A percentile compares a stretch with the other conserved stretches of the same genome.
Evolutionary conservation across 2,113 vertebrate species (phyloP).

Genomic region (Poicephalus gulielmi): DNA sequence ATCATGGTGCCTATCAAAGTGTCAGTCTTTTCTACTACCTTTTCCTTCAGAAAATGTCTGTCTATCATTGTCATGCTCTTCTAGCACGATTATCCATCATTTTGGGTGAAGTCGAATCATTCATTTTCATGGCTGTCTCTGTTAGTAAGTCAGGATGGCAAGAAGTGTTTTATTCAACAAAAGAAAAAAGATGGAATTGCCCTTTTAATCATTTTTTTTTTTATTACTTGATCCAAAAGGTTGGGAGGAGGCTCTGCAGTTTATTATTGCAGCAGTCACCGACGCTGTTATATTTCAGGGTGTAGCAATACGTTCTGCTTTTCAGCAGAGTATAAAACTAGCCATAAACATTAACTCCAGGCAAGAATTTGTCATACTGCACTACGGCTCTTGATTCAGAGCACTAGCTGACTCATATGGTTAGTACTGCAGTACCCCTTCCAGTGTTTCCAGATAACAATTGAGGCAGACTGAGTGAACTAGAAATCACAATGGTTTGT

Average conservation of each 20-base stretch:
- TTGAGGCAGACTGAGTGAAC: not conserved
- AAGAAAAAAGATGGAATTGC: slow-evolving; percentile 41
- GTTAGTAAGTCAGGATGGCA: not conserved
- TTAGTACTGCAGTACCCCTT: not conserved
- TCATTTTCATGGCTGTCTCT: slow-evolving; percentile 44
- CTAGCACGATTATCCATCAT: slow-evolving; percentile 56
- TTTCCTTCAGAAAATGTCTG: slow-evolving; percentile 49
- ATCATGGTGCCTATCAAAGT: slow-evolving; percentile 57
- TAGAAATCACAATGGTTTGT: not conserved
- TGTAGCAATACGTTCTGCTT: slow-evolving; percentile 37
- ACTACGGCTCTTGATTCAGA: not conserved
- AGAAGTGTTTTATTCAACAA: slow-evolving; percentile 11
- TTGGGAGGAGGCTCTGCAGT: slow-evolving; percentile 28
- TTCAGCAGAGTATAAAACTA: slow-evolving; percentile 54
- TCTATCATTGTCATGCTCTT: slow-evolving; percentile 53
- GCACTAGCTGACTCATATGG: not conserved
- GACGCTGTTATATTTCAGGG: slow-evolving; percentile 26
- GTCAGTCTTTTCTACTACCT: slow-evolving; percentile 52
- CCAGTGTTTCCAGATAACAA: not conserved
- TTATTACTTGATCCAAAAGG: slow-evolving; percentile 61
- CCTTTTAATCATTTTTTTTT: slow-evolving; percentile 57
- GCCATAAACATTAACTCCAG: slow-evolving; percentile 46
- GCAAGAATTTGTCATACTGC: slow-evolving; percentile 23
- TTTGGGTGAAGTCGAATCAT: slow-evolving; percentile 47
- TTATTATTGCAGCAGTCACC: slow-evolving; percentile 3